phyloP scores from a whole-genome alignment of 2,888 invertebrate genomes.

The Orthonevra nobilis region DNA sequence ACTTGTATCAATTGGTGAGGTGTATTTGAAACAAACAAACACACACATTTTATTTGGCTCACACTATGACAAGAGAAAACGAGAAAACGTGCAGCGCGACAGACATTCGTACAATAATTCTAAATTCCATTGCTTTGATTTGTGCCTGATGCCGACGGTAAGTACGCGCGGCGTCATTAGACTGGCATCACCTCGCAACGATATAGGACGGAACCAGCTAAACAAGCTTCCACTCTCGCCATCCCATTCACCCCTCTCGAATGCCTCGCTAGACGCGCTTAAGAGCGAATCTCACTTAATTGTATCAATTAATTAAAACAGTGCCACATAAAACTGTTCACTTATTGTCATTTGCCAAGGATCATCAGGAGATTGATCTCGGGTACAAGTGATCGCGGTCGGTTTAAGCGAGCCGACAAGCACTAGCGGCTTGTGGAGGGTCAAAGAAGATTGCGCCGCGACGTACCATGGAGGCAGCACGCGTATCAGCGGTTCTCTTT shows the following conservation, averaged over 20 bases:
- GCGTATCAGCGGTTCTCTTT: constrained; percentile 25
- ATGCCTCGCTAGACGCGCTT: constrained; percentile 38
- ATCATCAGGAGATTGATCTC: constrained; percentile 61
- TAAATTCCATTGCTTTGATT: constrained; percentile 69
- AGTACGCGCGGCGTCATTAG: constrained; percentile 44
- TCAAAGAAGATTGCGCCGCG: too few species aligned
- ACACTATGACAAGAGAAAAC: constrained; percentile 10
- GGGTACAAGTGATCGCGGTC: constrained; percentile 46
- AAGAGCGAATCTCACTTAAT: constrained; percentile 66
- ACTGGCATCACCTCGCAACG: constrained; percentile 36
- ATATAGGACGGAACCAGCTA: constrained; percentile 53
- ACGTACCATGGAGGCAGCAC: constrained; percentile 5
- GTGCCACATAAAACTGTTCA: constrained; percentile 70
- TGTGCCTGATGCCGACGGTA: constrained; percentile 60
- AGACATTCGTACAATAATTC: constrained; percentile 69
- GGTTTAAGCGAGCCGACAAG: constrained; percentile 51
- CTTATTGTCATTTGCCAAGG: constrained; percentile 60
- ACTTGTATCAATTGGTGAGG: constrained; percentile 62
- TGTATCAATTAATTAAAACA: constrained; percentile 67
- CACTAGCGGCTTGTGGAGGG: neutral
- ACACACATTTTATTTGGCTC: constrained; percentile 20
- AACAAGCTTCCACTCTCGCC: constrained; percentile 27
- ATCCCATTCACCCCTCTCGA: too few species aligned
- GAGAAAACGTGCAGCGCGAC: constrained; percentile 40
- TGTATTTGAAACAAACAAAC: constrained; percentile 45